Conservation (phyloP, 1,140 invertebrate genomes). For the Listronotus oregonensis region DNA sequence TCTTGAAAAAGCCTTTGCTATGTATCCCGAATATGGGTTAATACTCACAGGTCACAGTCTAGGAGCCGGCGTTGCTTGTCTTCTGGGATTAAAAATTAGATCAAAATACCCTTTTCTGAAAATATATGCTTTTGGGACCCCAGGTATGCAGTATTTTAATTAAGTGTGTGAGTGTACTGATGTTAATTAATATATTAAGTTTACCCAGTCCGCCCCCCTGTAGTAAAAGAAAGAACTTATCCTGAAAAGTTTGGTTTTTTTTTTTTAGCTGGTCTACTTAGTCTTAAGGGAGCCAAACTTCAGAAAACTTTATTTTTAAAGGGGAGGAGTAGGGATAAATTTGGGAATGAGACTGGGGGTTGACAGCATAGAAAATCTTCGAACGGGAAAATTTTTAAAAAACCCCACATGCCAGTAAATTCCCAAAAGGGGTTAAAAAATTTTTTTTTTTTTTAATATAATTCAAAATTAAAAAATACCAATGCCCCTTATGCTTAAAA, state of each 20-base stretch:
- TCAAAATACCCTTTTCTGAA: constrained; percentile 76
- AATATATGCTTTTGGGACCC: constrained; percentile 85
- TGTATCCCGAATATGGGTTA: constrained; percentile 74
- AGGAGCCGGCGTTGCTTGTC: constrained; percentile 80
- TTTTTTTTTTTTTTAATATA: too few relatives aligned
- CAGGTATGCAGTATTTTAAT: too few relatives aligned
- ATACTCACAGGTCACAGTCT: constrained; percentile 82
- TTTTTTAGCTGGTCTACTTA: constrained; percentile 69
- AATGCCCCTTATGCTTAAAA: too few relatives aligned
- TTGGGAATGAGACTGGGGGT: constrained; percentile 84
- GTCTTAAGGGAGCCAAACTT: constrained; percentile 70
- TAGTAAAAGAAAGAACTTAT: too few relatives aligned
- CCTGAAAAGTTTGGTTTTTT: too few relatives aligned
- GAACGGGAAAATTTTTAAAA: constrained; percentile 77
- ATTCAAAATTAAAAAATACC: not conserved
- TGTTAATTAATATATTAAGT: too few relatives aligned
- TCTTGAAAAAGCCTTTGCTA: constrained; percentile 71
- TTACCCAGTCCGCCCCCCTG: too few relatives aligned
- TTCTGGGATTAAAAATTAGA: constrained; percentile 77
- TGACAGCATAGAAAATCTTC: constrained; percentile 78
- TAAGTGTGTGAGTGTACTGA: too few relatives aligned
- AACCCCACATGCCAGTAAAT: constrained; percentile 74
- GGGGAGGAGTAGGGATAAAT: constrained; percentile 90
- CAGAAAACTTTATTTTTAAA: constrained; percentile 82
- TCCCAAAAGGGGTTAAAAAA: constrained; percentile 78